Conservation (phyloP, 2,888 invertebrate genomes). For the Gnatocerus cornutus region DNA sequence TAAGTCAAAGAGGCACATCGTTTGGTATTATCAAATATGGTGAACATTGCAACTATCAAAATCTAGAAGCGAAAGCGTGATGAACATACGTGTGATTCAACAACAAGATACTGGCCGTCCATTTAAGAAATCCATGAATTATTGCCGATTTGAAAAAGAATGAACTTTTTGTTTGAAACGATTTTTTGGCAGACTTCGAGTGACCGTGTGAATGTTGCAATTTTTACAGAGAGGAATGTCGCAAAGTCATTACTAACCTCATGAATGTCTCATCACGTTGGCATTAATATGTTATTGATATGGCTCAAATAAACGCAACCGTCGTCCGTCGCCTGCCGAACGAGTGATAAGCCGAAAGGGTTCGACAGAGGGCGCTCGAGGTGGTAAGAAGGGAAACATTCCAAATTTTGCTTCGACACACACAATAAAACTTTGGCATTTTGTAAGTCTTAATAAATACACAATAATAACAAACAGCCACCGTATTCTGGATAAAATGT, state of each 20-base stretch:
- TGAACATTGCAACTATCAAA: conserved; percentile 59
- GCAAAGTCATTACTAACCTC: conserved; percentile 47
- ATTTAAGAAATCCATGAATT: conserved; percentile 44
- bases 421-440: conserved; percentile 64
- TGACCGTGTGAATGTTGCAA: conserved; percentile 62
- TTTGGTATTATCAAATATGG: conserved; percentile 67
- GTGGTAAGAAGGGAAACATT: conserved; percentile 57
- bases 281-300: conserved; percentile 59
- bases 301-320: conserved; percentile 54
- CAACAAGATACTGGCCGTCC: conserved; percentile 48
- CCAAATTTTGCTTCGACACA: conserved; percentile 51
- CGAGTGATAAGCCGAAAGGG: conserved; percentile 3
- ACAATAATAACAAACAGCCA: conserved; percentile 57
- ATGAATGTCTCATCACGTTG: conserved; percentile 56
- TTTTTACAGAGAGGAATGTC: conserved; percentile 51
- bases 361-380: conserved; percentile 10
- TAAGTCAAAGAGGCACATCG: conserved; percentile 67
- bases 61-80: conserved; percentile 56
- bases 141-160: conserved; percentile 61
- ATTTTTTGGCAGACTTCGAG: conserved; percentile 62
- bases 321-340: conserved; percentile 22
- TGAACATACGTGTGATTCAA: conserved; percentile 50
- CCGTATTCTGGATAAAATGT: conserved; percentile 51
- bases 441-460: conserved; percentile 61
- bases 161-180: conserved; percentile 36